Evolutionary conservation across 1,140 invertebrate species (phyloP).

Genomic region (Zaprionus lachaisei): DNA sequence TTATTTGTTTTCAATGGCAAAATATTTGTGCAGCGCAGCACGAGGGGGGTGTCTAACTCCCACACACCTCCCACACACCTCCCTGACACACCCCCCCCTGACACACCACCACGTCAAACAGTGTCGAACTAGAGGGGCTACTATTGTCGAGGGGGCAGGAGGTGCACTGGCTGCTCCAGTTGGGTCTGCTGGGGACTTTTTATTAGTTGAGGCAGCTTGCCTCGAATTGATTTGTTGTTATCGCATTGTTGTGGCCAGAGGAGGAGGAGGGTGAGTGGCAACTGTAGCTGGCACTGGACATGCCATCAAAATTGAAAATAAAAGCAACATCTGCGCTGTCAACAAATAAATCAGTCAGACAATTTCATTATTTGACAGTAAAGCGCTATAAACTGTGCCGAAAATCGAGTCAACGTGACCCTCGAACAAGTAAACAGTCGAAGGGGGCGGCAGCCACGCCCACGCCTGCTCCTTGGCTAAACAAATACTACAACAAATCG

Average conservation of each 20-base stretch:
- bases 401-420: slow-evolving; percentile 63
- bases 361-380: slow-evolving; percentile 83
- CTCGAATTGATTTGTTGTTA: slow-evolving; percentile 82
- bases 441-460: background rate
- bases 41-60: background rate
- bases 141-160: slow-evolving; percentile 12
- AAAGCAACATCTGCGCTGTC: slow-evolving; percentile 81
- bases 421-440: slow-evolving; percentile 1
- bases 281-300: slow-evolving; percentile 43
- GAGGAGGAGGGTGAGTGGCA: slow-evolving; percentile 20
- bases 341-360: slow-evolving; percentile 80
- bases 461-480: background rate
- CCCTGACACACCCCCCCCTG: background rate
- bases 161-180: background rate
- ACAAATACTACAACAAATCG: slow-evolving; percentile 6
- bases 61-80: slow-evolving; percentile 1
- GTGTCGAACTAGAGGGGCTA: slow-evolving; percentile 52
- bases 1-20: slow-evolving; percentile 82
- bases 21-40: slow-evolving; percentile 62
- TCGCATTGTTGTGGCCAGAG: slow-evolving; percentile 75
- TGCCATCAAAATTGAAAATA: slow-evolving; percentile 81
- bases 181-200: slow-evolving; percentile 53
- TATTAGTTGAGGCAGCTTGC: slow-evolving; percentile 82
- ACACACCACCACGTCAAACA: background rate
- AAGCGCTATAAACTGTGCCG: slow-evolving; percentile 79